Base-by-base conservation (phyloP, 2,113 vertebrate species). In the Python bivittatus region DNA sequence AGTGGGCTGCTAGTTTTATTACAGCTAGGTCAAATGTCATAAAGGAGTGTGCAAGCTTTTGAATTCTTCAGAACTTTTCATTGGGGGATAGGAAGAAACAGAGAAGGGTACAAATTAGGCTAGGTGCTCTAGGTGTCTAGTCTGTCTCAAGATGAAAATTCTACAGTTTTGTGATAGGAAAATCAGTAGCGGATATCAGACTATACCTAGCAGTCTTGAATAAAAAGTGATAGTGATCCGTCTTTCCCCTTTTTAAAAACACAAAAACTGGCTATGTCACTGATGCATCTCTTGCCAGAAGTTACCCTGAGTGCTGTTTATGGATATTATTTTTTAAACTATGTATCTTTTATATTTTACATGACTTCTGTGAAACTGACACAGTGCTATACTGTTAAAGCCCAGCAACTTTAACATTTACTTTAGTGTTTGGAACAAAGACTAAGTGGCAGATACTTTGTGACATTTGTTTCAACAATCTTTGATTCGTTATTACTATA, bases 351-450 rank as follows among this genome's bases (percentile, higher is more conserved):
- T 68, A 53, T 64, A 64, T 68, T n/a, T n/a, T 89, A 53, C 9
- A 22, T 17, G n/a, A 17, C 17, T 22, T 88, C 38, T 44, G 13
- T 88, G 57, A 61, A 88, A 42, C 57, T 88, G 87, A 61, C 23
- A 27, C 10, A 89, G 22, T 17, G 9, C 20, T 88, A 68, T 15
- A 23, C 17, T 90, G 0, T 0, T 64, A 88, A 90, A 92, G 79
- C 48, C 58, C 42, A 60, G 56, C 60, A 79, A 92, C n/a, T 54
- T 38, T 88, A 89, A 58, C 92, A 56, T 92, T 88, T 89, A 88
- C 61, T 94, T 89, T 88, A 90, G 29, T 92, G 84, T 92, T 91
- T 92, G 91, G 79, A 88, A 7, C 91, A 92, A 92, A 87, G 17
- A 3, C 0, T 58, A 87, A 91, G 79, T 60, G 86, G 64, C 1